These are phyloP conservation scores for Nettapus auritus DNA, from an alignment of 2,113 vertebrate species.

Conservation along the genomic window DNA sequence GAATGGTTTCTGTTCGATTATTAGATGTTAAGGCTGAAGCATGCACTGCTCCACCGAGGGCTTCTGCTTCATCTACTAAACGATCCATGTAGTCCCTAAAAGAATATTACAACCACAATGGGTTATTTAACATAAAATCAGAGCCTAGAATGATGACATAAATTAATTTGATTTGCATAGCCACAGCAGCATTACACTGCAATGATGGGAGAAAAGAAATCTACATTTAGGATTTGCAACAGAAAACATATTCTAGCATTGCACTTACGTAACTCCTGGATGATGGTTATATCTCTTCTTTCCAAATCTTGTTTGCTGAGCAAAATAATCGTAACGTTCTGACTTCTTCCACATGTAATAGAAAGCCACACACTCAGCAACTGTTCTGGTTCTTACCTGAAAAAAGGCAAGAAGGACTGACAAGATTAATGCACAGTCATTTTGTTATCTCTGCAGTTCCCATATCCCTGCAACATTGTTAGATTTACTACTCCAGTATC, in stretches of 20 bases:
- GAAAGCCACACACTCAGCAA: slow-evolving; percentile 97
- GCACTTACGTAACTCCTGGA: slow-evolving; percentile 96
- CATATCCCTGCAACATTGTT: not conserved
- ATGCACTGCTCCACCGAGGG: slow-evolving; percentile 86
- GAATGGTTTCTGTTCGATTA: slow-evolving; percentile 83
- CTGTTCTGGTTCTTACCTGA: slow-evolving; percentile 92
- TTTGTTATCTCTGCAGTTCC: not conserved
- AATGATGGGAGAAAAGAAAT: not conserved
- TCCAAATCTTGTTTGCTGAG: slow-evolving; percentile 96
- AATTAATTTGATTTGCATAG: not conserved
- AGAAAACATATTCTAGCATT: not conserved
- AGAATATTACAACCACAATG: not conserved
- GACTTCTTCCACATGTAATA: slow-evolving; percentile 99
- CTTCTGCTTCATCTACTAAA: slow-evolving; percentile 94
- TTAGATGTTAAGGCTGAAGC: slow-evolving; percentile 87
- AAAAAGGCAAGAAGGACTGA: not conserved
- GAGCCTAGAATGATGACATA: not conserved
- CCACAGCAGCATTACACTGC: not conserved
- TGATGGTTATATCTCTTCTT: slow-evolving; percentile 98
- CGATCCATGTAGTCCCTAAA: slow-evolving; percentile 96
- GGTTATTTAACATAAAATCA: not conserved
- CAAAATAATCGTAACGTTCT: slow-evolving; percentile 95
- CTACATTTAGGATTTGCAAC: not conserved
- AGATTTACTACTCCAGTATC: not conserved
- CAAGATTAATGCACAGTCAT: not conserved